Evolutionary conservation across 1,140 invertebrate genomes (phyloP).

Genomic region (Pseudobourletiella spinata): DNA sequence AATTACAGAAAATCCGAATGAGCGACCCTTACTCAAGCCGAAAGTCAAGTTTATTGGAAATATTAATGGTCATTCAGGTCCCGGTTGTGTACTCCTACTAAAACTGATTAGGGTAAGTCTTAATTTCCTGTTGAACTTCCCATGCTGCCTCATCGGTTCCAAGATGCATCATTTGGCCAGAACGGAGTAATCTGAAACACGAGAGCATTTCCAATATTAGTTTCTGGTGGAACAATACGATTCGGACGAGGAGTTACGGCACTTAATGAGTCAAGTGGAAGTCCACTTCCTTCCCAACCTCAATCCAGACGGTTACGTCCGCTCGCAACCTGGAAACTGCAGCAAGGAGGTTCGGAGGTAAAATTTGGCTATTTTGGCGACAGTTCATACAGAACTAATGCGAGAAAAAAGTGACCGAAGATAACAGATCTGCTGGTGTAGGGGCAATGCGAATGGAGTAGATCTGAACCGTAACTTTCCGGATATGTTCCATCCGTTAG

Average conservation of each 20-base stretch:
- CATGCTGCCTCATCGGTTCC: too few species aligned
- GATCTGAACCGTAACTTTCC: constrained; percentile 33
- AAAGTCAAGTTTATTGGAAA: constrained; percentile 36
- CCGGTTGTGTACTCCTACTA: constrained; percentile 27
- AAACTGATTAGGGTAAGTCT: constrained; percentile 22
- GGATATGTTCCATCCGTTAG: constrained; percentile 14
- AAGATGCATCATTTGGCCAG: too few species aligned
- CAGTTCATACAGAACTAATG: too few species aligned
- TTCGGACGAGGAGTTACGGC: not conserved
- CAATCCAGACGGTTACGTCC: constrained; percentile 31
- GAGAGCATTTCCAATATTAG: constrained; percentile 7
- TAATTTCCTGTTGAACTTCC: too few species aligned
- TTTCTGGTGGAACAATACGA: constrained; percentile 15
- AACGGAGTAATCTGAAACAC: too few species aligned
- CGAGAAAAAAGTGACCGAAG: too few species aligned
- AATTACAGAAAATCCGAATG: constrained; percentile 16
- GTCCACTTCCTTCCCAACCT: constrained; percentile 33
- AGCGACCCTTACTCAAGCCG: constrained; percentile 23
- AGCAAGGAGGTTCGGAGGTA: constrained; percentile 18
- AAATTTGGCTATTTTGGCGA: too few species aligned
- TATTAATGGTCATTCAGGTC: constrained; percentile 29
- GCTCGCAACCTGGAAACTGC: constrained; percentile 16
- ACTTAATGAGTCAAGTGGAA: constrained; percentile 19
- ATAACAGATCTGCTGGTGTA: too few species aligned
- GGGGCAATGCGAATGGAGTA: constrained; percentile 21